phyloP scores from a whole-genome alignment of 2,797 vertebrate genomes.

The Pyrocephalus nanus region DNA sequence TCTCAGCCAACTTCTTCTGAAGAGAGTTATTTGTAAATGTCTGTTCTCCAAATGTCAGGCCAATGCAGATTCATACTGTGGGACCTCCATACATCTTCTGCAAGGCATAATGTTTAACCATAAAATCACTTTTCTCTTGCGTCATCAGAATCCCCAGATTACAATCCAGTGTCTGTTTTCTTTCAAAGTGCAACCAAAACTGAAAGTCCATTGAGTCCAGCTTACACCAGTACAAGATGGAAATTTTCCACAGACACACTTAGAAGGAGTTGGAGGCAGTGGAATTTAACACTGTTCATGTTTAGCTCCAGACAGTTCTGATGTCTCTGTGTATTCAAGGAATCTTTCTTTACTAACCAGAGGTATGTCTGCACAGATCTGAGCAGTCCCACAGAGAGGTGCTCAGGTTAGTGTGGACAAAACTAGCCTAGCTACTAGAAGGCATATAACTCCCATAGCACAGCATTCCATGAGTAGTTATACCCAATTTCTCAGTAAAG shows the following conservation, averaged over 20 bases:
- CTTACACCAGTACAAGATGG: background rate
- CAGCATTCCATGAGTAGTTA: background rate
- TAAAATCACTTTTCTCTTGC: background rate
- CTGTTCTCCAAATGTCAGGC: background rate
- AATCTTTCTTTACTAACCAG: background rate
- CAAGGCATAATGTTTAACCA: background rate
- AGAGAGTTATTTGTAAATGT: background rate
- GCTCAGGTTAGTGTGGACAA: background rate
- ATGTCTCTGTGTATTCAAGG: background rate
- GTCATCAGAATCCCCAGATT: background rate
- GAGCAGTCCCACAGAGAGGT: background rate
- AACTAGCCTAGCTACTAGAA: background rate
- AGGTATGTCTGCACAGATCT: background rate
- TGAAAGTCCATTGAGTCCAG: background rate
- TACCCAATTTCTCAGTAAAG: background rate
- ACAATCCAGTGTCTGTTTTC: background rate
- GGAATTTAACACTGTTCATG: background rate
- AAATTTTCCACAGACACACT: background rate
- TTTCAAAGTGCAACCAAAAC: background rate
- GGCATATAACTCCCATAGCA: background rate
- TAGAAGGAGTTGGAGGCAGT: background rate
- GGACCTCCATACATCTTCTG: background rate
- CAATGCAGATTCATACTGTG: background rate
- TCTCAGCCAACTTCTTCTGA: background rate
- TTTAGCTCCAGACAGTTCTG: background rate